A percentile compares a stretch with the other conserved stretches of the same genome.
Conservation (phyloP, 2,797 vertebrate genomes). For the Lutjanus campechanus region DNA sequence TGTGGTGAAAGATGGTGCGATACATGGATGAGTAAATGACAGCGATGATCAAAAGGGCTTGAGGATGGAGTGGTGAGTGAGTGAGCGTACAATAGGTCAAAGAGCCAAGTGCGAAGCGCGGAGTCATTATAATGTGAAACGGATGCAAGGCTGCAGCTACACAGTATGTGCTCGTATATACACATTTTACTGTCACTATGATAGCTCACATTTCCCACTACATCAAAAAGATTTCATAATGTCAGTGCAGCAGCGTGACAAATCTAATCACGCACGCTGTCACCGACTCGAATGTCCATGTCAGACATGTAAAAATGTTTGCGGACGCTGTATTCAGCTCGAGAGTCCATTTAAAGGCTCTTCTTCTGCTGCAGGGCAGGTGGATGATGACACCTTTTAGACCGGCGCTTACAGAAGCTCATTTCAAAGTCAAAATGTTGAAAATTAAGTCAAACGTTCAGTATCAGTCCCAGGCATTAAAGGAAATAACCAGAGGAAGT, state of each 20-base stretch:
- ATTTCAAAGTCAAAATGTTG: background rate
- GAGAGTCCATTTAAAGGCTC: background rate
- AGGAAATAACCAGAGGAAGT: too few species aligned
- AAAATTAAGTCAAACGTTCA: background rate
- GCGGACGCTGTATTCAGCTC: background rate
- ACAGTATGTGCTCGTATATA: slow-evolving; percentile 8
- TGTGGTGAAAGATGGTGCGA: slow-evolving; percentile 34
- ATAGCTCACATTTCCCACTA: slow-evolving; percentile 2
- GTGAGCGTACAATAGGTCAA: slow-evolving; percentile 34
- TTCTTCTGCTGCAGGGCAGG: background rate
- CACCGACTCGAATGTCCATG: slow-evolving; percentile 1
- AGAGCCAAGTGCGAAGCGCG: slow-evolving; percentile 20
- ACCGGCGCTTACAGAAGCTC: background rate
- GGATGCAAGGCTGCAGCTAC: slow-evolving; percentile 8
- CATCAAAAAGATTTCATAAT: slow-evolving; percentile 5
- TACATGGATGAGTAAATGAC: background rate
- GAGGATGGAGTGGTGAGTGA: slow-evolving; percentile 20
- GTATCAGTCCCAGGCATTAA: too few species aligned
- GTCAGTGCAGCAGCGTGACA: background rate
- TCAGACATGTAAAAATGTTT: slow-evolving; percentile 9
- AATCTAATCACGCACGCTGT: background rate
- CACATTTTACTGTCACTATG: slow-evolving; percentile 24
- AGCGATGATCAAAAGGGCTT: slow-evolving; percentile 12
- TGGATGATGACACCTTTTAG: background rate
- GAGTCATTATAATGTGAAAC: slow-evolving; percentile 21